Evolutionary conservation across 1,140 invertebrate genomes (phyloP), one percentile per base, ranked within the genome.

Genomic region (Drosophila mojavensis): DNA sequence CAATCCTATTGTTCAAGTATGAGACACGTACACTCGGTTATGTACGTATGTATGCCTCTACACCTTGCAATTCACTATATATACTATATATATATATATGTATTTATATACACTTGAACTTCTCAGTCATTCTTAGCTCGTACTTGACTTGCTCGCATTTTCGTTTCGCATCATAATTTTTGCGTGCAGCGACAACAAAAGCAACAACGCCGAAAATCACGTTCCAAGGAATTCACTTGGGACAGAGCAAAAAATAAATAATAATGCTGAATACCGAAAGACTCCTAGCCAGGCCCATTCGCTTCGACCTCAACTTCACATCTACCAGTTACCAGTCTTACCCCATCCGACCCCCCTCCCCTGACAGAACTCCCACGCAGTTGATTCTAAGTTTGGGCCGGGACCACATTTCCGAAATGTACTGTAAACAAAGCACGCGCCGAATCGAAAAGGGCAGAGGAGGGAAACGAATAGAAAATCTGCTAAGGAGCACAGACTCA

Each of bases 141-240:
- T 82, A 70, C 69, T 79, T 59, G 79, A 58, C 76, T 79, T 69
- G 55, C 69, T 68, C 68, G 68, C 76, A 69, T 84, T 90, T 88
- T 84, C 85, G 84, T 89, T 89, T 89, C 84, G 85, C 85, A 79
- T 89, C 84, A 89, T 89, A 89, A 89, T 89, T 89, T 39, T 88
- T 75, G 58, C 65, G 55, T 74, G 78, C 66, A 48, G 77, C 56
- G 48, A 17, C 65, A 50, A 64, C 63, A 76, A 62, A 68, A 73
- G 65, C 80, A 79, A 83, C 30, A 74, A 55, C 79, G 74, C 70
- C 79, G 63, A 89, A 88, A 89, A 90, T 84, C 84, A 89, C 80
- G 84, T 90, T 79, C 50, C 68, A 43, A 28, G 60, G n/a, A 65
- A 63, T 69, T 60, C 65, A 69, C 59, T 75, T 70, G 45, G 54